A percentile compares a stretch with the other conserved stretches of the same genome.
Conservation (phyloP, 1,140 invertebrate species). For the Propsilocerus akamusi region DNA sequence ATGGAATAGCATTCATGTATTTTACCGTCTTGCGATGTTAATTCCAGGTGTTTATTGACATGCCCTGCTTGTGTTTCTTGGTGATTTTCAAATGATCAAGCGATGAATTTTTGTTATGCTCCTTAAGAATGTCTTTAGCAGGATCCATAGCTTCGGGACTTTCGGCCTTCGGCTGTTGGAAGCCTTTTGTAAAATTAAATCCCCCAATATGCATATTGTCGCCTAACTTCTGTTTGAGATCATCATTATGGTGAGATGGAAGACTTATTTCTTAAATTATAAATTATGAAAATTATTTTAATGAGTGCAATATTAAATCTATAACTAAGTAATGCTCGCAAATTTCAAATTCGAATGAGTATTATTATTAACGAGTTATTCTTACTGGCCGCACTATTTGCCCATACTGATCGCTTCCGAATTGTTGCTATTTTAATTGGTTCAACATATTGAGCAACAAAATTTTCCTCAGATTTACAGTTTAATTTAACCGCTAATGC, state of each 20-base stretch:
- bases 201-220: background rate
- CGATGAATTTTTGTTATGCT: background rate
- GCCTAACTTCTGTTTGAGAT: background rate
- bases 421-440: conserved; percentile 3
- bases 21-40: too few species aligned
- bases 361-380: background rate
- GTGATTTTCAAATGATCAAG: background rate
- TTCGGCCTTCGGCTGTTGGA: background rate
- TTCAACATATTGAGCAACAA: too few species aligned
- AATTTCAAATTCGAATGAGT: background rate
- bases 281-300: background rate
- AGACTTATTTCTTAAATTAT: background rate
- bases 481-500: too few species aligned
- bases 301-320: background rate
- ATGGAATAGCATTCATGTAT: too few species aligned
- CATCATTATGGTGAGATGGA: background rate
- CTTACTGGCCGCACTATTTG: conserved; percentile 5
- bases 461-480: too few species aligned
- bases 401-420: conserved; percentile 5
- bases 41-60: too few species aligned
- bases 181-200: conserved; percentile 2
- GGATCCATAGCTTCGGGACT: background rate
- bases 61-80: background rate
- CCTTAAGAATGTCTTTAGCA: background rate
- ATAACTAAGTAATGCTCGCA: background rate